phyloP scores from a whole-genome alignment of 2,797 vertebrate genomes.

The Pseudochromis fuscus region DNA sequence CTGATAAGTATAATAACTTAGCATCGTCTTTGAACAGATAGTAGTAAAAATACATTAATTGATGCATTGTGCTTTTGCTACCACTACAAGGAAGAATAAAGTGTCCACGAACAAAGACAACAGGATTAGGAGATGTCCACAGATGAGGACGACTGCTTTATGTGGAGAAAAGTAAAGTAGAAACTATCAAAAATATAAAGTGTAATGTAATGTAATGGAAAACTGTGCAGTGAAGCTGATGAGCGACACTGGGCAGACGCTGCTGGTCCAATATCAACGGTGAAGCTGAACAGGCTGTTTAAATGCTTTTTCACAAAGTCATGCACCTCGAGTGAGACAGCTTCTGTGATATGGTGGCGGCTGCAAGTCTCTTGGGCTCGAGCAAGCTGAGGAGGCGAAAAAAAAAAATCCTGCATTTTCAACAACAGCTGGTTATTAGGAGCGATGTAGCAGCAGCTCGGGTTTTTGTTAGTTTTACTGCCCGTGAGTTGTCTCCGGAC shows the following conservation, averaged over 20 bases:
- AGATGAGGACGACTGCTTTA: no score
- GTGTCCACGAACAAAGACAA: no score
- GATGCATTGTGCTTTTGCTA: no score
- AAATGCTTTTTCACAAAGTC: background rate
- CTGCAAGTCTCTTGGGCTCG: background rate
- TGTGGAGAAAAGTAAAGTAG: no score
- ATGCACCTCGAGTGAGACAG: background rate
- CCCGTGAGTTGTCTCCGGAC: background rate
- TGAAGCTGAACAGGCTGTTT: constrained; percentile 1
- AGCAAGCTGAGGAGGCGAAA: background rate
- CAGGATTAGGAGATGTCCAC: no score
- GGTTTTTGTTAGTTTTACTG: background rate
- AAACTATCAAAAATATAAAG: no score
- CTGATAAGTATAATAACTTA: no score
- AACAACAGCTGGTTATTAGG: background rate
- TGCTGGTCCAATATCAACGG: background rate
- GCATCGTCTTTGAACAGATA: no score
- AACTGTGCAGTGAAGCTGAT: background rate
- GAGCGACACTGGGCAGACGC: background rate
- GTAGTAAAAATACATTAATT: no score
- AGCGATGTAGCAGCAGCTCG: background rate
- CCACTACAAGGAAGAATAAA: no score
- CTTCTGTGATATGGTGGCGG: background rate
- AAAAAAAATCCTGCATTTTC: background rate
- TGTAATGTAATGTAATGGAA: no score